Percentiles rank a stretch among this genome's conserved stretches.
Conservation (phyloP, 2,113 vertebrate species). For the Morone saxatilis region DNA sequence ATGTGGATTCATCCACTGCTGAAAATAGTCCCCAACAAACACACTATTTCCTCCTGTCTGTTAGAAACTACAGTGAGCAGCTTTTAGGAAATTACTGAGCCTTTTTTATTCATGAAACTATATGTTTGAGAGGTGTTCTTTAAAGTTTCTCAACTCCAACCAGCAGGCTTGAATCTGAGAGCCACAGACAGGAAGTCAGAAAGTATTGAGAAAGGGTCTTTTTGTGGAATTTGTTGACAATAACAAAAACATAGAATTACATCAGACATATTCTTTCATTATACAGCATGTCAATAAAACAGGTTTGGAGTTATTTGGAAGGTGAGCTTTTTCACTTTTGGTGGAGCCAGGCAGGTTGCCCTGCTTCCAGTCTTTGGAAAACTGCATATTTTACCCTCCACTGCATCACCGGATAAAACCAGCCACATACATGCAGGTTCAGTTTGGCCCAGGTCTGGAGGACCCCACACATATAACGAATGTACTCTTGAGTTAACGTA, state of each 20-base stretch:
- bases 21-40: neutral
- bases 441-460: slow-evolving; percentile 30
- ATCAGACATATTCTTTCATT: too few species aligned
- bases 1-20: neutral
- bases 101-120: neutral
- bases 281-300: neutral
- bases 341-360: neutral
- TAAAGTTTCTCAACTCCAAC: neutral
- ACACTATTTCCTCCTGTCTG: too few species aligned
- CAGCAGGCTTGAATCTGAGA: neutral
- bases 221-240: neutral
- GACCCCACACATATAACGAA: slow-evolving; percentile 43
- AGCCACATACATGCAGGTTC: neutral
- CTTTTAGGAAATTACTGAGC: neutral
- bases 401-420: neutral
- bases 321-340: neutral
- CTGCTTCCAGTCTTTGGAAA: neutral
- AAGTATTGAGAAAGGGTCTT: neutral
- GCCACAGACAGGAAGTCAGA: neutral
- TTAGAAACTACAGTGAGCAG: neutral
- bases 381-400: neutral
- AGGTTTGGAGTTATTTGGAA: neutral
- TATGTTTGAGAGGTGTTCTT: neutral
- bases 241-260: too few species aligned
- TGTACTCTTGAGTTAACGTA: slow-evolving; percentile 56